Base-by-base conservation (phyloP, 2,113 vertebrate species). In the Rynchops niger region DNA sequence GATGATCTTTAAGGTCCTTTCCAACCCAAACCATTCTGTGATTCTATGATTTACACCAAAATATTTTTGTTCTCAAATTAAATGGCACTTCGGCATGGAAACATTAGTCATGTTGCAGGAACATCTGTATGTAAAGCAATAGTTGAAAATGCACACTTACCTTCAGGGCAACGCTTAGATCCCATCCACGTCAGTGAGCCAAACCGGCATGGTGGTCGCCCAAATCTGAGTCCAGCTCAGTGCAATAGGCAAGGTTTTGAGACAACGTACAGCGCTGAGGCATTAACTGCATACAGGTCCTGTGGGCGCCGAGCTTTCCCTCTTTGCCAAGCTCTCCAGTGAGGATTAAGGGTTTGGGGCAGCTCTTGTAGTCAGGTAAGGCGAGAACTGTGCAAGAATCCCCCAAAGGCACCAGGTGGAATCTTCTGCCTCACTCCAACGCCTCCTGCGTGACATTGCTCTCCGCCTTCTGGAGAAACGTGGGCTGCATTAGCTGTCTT, bases 401-500 rank as follows among this genome's bases (percentile, higher is more conserved):
- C 38, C 7, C 5, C 19, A 45, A 34, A 79, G 25, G 66, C 79
- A 52, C 0, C 2, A 74, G 5, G 4, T 70, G 30, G 11, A 79
- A 58, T 76, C 78, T 87, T 92, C 65, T 76, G 15, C n/a, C 43
- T 58, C n/a, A 19, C 53, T 92, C 53, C 29, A 53, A 29, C 2
- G 2, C 20, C 34, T 78, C 12, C 49, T 43, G 15, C 25, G 6
- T 8, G 11, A 27, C 25, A 25, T 40, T 38, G 12, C 6, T 84
- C 45, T 85, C 18, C 1, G 6, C 7, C 52, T 43, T 59, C 56
- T 61, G 18, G 30, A 85, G 32, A 63, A 76, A 89, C 65, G 32
- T 2, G 1, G 36, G 6, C 18, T 61, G 65, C 0, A 0, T 40
- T 56, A 49, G 22, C 40, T 66, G 6, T 55, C 45, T 58, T 43